Conservation (phyloP, 2,797 vertebrate genomes). For the Masticophis lateralis region DNA sequence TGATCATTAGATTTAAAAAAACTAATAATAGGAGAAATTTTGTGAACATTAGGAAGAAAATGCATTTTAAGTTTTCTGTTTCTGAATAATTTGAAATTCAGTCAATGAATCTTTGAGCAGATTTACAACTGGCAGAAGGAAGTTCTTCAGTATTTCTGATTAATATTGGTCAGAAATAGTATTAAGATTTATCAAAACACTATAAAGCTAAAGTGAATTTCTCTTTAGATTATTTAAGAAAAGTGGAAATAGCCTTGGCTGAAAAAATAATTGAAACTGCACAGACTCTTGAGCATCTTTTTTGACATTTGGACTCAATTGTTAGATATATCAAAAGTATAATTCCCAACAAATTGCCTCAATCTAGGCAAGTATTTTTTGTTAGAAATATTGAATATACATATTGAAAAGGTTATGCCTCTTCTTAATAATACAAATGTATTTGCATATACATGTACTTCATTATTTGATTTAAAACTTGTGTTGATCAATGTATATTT, state of each 20-base stretch:
- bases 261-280: background rate
- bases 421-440: background rate
- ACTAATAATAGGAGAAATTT: background rate
- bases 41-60: background rate
- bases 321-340: background rate
- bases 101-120: background rate
- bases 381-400: background rate
- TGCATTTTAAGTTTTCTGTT: background rate
- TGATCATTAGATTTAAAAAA: background rate
- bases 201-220: background rate
- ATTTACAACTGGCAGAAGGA: background rate
- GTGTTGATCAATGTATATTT: background rate
- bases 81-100: background rate
- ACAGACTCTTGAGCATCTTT: background rate
- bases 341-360: background rate
- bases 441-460: background rate
- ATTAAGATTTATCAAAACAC: background rate
- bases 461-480: background rate
- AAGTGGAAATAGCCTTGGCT: background rate
- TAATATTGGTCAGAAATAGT: background rate
- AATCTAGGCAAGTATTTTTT: background rate
- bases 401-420: background rate
- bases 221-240: background rate
- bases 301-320: background rate
- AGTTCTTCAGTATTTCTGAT: background rate